These are phyloP conservation scores for Paraescarpia echinospica DNA, from an alignment of 1,140 invertebrate species.

Conservation along the genomic window DNA sequence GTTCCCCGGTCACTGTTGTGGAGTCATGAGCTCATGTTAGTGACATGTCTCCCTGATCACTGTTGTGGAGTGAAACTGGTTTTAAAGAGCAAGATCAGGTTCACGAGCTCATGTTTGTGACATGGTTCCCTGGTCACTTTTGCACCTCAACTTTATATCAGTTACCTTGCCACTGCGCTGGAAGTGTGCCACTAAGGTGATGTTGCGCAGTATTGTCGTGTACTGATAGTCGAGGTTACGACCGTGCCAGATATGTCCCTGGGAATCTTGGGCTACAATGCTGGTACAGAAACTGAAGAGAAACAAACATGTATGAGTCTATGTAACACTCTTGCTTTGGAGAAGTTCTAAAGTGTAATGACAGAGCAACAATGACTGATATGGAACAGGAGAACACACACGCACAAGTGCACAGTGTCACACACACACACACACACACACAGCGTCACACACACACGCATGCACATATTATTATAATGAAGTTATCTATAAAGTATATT, in stretches of 20 bases:
- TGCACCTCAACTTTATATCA: no score
- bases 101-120: no score
- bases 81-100: no score
- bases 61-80: no score
- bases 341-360: background rate
- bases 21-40: no score
- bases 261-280: constrained; percentile 46
- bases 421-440: no score
- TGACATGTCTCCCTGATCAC: no score
- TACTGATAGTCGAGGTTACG: constrained; percentile 50
- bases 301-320: background rate
- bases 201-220: constrained; percentile 42
- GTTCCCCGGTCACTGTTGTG: no score
- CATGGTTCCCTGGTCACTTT: no score
- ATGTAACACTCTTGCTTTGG: background rate
- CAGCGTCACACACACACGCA: no score
- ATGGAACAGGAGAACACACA: background rate
- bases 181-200: constrained; percentile 46
- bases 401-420: no score
- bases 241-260: constrained; percentile 49
- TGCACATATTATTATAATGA: no score
- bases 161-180: constrained; percentile 38
- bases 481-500: background rate
- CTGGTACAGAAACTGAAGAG: constrained; percentile 49
- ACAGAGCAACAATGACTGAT: background rate